Conservation (phyloP, 2,113 vertebrate genomes). For the Odocoileus virginianus region DNA sequence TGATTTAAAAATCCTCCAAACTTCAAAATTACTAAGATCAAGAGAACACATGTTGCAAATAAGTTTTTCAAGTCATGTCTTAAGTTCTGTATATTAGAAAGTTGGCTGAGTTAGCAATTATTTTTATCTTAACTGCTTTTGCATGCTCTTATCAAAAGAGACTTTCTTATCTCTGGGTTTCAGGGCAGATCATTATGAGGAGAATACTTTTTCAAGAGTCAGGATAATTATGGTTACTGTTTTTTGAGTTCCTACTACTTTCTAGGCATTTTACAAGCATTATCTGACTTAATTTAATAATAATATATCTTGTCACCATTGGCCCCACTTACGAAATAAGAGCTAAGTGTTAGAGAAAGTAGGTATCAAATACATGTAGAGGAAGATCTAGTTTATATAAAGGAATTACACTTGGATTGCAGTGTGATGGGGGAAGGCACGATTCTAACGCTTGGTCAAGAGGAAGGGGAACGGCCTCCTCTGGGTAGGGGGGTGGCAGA, state of each 20-base stretch:
- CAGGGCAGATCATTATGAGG: background rate
- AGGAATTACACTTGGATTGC: background rate
- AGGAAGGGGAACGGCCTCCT: background rate
- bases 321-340: background rate
- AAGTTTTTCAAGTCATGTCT: background rate
- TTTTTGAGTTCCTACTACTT: background rate
- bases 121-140: constrained; percentile 2
- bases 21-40: background rate
- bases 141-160: background rate
- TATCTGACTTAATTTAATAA: background rate
- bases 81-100: background rate
- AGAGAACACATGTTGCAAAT: background rate
- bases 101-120: background rate
- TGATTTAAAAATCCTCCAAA: background rate
- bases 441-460: background rate
- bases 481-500: background rate
- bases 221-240: background rate
- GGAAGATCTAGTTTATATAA: background rate
- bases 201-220: background rate
- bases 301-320: background rate
- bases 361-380: background rate
- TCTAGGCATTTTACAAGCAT: background rate
- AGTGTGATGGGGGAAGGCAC: background rate
- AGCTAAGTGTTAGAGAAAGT: background rate
- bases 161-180: background rate